Base-by-base conservation (phyloP, 2,888 invertebrate genomes). In the Lasioglossum lativentre region DNA sequence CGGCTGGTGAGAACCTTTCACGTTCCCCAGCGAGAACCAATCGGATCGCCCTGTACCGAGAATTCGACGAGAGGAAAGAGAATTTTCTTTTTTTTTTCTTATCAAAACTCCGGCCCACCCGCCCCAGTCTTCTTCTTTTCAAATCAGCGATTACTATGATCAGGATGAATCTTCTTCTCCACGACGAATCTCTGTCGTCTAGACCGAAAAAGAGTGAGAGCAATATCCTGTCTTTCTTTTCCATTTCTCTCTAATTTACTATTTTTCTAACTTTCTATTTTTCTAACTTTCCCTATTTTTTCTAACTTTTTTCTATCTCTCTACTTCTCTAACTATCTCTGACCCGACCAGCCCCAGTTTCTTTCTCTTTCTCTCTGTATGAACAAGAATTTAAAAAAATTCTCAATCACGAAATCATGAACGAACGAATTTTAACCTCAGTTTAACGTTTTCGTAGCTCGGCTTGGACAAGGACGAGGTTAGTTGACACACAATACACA, bases 381-480 rank as follows among this genome's bases (percentile, higher is more conserved):
- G 52, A 70, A 52, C 30, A 82, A 75, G 66, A 27, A 75, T 82
- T 74, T 47, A 73, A 30, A 59, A 66, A 66, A 76, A 75, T 83
- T 86, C 73, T 81, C 38, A 83, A 68, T 82, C 78, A 86, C 80
- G 47, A 82, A 70, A 82, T 78, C 88, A 68, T 86, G 76, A 87
- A 86, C 82, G 89, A 93, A 92, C 91, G 88, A 93, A 92, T 93
- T 94, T 93, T 94, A 94, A 94, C 93, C 92, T 93, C 91, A 93
- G 94, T 94, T 94, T 94, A 93, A 94, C 94, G 92, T 96, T 97
- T 97, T 96, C 97, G 96, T 97, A 98, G 97, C 97, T 97, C 97
- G 97, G 97, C 97, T 97, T 98, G 97, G 97, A 98, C 97, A 97
- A 97, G 97, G 98, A 98, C 96, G 98, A 98, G 98, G 98, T 98